Evolutionary conservation across 1,140 invertebrate species (phyloP).

Genomic region (Pachyrhynchus sulphureomaculatus): DNA sequence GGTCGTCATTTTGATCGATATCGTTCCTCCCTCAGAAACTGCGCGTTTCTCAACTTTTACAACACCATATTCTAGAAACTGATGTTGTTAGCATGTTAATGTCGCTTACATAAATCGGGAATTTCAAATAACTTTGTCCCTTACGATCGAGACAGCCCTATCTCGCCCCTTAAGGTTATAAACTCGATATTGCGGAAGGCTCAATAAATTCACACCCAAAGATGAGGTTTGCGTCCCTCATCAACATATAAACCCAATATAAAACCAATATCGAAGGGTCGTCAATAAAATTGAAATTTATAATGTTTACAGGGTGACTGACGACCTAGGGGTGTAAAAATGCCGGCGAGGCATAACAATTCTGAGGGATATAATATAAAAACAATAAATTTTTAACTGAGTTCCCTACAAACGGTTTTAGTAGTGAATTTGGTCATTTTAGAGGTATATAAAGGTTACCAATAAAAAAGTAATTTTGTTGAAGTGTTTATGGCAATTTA

Average conservation of each 20-base stretch:
- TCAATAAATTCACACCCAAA: conserved; percentile 20
- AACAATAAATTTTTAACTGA: too few species aligned
- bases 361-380: too few species aligned
- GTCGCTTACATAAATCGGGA: conserved; percentile 14
- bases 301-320: conserved; percentile 4
- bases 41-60: too few species aligned
- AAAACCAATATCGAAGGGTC: conserved; percentile 16
- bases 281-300: conserved; percentile 12
- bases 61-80: not conserved
- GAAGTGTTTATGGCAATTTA: too few species aligned
- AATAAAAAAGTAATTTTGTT: too few species aligned
- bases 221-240: conserved; percentile 14
- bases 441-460: too few species aligned
- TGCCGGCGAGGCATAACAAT: too few species aligned
- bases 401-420: too few species aligned
- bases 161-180: conserved; percentile 19
- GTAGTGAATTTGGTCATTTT: too few species aligned
- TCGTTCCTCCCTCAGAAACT: too few species aligned
- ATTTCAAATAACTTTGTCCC: conserved; percentile 11
- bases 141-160: not conserved
- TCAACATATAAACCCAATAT: conserved; percentile 25
- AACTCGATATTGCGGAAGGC: conserved; percentile 22
- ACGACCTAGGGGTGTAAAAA: not conserved
- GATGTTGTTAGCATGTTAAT: conserved; percentile 16
- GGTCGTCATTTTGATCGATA: too few species aligned